These are phyloP conservation scores for Miniopterus natalensis DNA, from an alignment of 2,113 vertebrate species.

Conservation along the genomic window DNA sequence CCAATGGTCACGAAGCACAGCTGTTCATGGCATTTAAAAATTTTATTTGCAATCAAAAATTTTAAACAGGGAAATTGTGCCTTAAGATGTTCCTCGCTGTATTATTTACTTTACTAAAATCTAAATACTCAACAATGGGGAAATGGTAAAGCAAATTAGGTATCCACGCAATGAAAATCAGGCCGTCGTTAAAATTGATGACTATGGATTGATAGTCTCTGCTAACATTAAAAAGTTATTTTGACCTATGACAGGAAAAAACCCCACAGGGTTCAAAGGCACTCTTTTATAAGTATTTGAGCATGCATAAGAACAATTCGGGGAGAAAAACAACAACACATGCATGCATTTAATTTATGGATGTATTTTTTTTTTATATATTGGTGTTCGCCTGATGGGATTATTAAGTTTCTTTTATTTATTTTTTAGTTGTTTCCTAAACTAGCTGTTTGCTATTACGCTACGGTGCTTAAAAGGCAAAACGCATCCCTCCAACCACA, in stretches of 20 bases:
- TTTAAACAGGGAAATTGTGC: neutral
- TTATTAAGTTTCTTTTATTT: neutral
- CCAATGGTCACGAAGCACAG: neutral
- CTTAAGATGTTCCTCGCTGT: neutral
- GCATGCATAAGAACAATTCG: neutral
- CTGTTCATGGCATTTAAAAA: neutral
- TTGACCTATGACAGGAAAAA: neutral
- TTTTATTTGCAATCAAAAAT: neutral
- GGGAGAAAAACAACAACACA: neutral
- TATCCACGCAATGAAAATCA: neutral
- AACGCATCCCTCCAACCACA: accelerated
- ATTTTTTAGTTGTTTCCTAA: neutral
- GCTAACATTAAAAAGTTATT: neutral
- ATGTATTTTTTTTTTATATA: neutral
- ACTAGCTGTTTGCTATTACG: neutral
- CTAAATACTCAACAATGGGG: neutral
- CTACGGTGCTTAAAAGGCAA: neutral
- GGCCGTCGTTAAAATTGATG: neutral
- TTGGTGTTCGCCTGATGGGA: neutral
- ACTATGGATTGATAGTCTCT: neutral
- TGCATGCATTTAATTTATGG: neutral
- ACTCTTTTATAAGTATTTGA: neutral
- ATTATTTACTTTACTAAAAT: slow-evolving; percentile 47
- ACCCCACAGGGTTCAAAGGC: neutral
- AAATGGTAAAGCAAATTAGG: neutral